Conservation (phyloP, 1,140 invertebrate species). For the Pteromalus puparum region DNA sequence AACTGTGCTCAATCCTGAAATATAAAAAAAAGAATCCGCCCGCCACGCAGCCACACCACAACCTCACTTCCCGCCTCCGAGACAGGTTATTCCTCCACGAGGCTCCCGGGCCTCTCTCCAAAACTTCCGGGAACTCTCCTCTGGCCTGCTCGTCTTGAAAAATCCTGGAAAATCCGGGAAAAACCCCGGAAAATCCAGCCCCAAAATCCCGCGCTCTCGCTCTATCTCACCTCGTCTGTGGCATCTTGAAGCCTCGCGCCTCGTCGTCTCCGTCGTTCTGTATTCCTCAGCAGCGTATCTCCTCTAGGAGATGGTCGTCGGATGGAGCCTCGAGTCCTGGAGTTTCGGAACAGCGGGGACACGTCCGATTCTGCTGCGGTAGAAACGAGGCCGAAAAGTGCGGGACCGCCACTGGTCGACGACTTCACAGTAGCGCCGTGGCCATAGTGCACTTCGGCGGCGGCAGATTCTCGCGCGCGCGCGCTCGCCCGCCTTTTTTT, state of each 20-base stretch:
- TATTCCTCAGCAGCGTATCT: background rate
- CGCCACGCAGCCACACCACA: slow-evolving; percentile 10
- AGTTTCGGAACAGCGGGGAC: background rate
- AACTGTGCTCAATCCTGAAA: background rate
- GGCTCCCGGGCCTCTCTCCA: background rate
- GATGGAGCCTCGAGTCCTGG: background rate
- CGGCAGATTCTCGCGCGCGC: slow-evolving; percentile 44
- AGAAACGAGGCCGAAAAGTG: slow-evolving; percentile 37
- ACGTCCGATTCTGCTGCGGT: background rate
- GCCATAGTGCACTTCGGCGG: slow-evolving; percentile 22
- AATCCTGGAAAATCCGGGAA: background rate
- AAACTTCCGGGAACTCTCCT: background rate
- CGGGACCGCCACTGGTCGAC: slow-evolving; percentile 21
- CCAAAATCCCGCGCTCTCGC: slow-evolving; percentile 31
- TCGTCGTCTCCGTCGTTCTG: background rate
- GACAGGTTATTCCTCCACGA: slow-evolving; percentile 44
- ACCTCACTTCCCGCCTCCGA: background rate
- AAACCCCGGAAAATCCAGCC: background rate
- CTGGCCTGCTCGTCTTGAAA: background rate
- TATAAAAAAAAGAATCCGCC: slow-evolving; percentile 20
- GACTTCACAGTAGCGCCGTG: slow-evolving; percentile 21
- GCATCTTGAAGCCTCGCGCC: slow-evolving; percentile 65
- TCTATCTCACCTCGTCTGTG: slow-evolving; percentile 69
- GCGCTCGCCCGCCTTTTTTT: background rate
- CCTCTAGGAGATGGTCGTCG: background rate